Evolutionary conservation across 1,140 invertebrate genomes (phyloP).

Genomic region (Eupeodes corollae): DNA sequence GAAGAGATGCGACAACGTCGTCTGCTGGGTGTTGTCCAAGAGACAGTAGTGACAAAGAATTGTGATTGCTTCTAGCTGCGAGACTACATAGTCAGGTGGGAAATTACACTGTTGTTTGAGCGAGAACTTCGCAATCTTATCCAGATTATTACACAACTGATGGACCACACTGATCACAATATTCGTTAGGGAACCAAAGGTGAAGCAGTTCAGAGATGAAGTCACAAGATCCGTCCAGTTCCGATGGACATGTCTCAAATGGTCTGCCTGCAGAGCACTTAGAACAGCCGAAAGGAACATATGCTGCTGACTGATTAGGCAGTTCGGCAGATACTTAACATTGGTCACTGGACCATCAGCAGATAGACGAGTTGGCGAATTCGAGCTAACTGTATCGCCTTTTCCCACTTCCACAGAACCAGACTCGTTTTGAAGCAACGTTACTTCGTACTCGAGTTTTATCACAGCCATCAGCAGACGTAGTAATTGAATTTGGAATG

Average conservation of each 20-base stretch:
- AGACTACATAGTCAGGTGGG: conserved; percentile 71
- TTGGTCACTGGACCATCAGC: conserved; percentile 23
- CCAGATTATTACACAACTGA: conserved; percentile 75
- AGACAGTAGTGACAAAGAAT: conserved; percentile 78
- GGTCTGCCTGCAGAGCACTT: conserved; percentile 58
- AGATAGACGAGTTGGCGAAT: conserved; percentile 27
- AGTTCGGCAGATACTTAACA: conserved; percentile 52
- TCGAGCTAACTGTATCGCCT: conserved; percentile 14
- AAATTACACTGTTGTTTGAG: conserved; percentile 30
- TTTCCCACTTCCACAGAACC: conserved; percentile 6
- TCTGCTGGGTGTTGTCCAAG: conserved; percentile 56
- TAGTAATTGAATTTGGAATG: conserved; percentile 65
- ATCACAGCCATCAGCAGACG: conserved; percentile 56
- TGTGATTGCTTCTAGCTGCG: conserved; percentile 69
- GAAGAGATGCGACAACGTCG: conserved; percentile 47
- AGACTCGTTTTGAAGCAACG: conserved; percentile 41
- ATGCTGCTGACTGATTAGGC: conserved; percentile 65
- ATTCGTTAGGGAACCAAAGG: conserved; percentile 60
- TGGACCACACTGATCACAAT: conserved; percentile 68
- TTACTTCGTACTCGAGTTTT: conserved; percentile 62
- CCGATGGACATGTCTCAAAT: conserved; percentile 58
- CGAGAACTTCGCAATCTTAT: conserved; percentile 39
- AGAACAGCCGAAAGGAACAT: conserved; percentile 77
- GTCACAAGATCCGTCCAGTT: conserved; percentile 74
- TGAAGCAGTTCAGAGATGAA: conserved; percentile 55